Conservation (phyloP, 1,140 invertebrate species). For the Macrobrachium rosenbergii region DNA sequence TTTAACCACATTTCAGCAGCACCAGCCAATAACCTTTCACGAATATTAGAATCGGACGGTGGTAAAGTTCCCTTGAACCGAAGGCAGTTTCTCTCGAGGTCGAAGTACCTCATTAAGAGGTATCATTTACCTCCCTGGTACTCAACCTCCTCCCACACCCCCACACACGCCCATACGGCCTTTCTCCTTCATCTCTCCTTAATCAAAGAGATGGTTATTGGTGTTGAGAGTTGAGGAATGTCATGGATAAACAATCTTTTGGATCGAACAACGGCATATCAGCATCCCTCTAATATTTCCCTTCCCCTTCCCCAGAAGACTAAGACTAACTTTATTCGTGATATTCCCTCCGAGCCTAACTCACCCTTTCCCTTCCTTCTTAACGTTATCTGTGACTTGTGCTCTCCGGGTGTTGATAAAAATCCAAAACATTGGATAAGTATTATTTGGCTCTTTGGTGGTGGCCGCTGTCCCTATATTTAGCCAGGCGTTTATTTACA, state of each 20-base stretch:
- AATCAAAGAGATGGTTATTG: constrained; percentile 26
- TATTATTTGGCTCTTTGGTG: constrained; percentile 14
- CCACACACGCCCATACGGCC: not conserved
- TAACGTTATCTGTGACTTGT: constrained; percentile 51
- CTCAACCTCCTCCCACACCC: not conserved
- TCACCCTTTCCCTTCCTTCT: too few species aligned
- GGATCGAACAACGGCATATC: constrained; percentile 38
- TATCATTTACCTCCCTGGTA: constrained; percentile 10
- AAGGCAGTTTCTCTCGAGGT: constrained; percentile 23
- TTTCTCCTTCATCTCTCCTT: not conserved
- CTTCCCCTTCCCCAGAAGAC: too few species aligned
- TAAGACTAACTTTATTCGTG: too few species aligned
- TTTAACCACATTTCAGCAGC: too few species aligned
- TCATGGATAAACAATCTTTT: constrained; percentile 34
- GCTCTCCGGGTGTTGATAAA: constrained; percentile 48
- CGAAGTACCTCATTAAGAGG: constrained; percentile 32
- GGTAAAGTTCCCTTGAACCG: too few species aligned
- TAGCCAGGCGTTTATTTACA: constrained; percentile 52
- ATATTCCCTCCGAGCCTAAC: too few species aligned
- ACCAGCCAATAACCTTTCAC: too few species aligned
- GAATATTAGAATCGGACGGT: too few species aligned
- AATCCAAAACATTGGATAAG: constrained; percentile 32
- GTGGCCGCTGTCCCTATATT: constrained; percentile 47
- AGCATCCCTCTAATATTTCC: too few species aligned
- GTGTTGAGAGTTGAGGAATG: constrained; percentile 41